These are phyloP conservation scores for Gymnorhina tibicen DNA, from an alignment of 2,113 vertebrate genomes.

Conservation along the genomic window DNA sequence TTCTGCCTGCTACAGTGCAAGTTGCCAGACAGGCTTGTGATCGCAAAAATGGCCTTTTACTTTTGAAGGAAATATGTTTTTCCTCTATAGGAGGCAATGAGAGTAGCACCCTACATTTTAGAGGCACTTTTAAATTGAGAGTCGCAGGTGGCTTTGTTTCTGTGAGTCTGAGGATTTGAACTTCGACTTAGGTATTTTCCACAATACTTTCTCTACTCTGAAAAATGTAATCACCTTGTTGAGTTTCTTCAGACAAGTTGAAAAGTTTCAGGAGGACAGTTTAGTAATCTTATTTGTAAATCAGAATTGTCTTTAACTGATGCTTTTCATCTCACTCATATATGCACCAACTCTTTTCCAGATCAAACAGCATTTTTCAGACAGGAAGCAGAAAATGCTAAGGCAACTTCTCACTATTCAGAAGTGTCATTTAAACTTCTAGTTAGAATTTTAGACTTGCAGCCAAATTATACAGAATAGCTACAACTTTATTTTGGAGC, in stretches of 20 bases:
- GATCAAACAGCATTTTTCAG: neutral
- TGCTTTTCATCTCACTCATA: slow-evolving; percentile 54
- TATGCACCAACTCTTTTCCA: slow-evolving; percentile 7
- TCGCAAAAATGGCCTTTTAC: neutral
- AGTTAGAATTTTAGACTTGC: neutral
- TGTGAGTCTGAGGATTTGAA: slow-evolving; percentile 42
- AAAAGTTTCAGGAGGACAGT: slow-evolving; percentile 43
- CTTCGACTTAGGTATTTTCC: slow-evolving; percentile 6
- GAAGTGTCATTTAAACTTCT: neutral
- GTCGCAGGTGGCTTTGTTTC: neutral
- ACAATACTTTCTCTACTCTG: neutral
- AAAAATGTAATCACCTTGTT: slow-evolving; percentile 43
- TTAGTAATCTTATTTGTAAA: slow-evolving; percentile 59
- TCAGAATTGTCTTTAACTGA: slow-evolving; percentile 39
- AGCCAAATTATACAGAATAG: neutral
- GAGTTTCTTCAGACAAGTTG: slow-evolving; percentile 54
- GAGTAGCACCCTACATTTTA: neutral
- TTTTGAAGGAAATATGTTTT: neutral
- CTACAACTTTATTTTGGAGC: neutral
- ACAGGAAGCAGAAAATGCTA: neutral
- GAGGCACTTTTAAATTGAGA: neutral
- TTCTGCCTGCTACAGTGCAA: neutral
- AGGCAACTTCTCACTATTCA: neutral
- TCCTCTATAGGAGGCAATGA: neutral
- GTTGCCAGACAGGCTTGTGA: neutral